These are phyloP conservation scores for Lysandra coridon DNA, from an alignment of 2,888 invertebrate genomes.

Conservation along the genomic window DNA sequence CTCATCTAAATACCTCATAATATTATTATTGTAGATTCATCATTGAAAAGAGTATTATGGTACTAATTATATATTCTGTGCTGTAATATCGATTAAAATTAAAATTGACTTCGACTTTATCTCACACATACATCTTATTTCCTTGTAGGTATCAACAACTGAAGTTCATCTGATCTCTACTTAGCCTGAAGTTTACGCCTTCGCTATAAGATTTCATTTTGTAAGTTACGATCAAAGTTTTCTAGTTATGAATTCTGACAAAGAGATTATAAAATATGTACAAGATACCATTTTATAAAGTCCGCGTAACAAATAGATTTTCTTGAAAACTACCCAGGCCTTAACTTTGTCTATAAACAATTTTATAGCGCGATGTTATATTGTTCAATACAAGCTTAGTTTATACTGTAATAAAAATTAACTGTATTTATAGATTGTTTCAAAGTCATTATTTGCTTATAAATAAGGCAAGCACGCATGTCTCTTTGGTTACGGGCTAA, in stretches of 20 bases:
- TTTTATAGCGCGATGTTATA: background rate
- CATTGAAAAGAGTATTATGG: too few relatives aligned
- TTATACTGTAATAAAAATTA: background rate
- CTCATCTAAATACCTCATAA: too few relatives aligned
- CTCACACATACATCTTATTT: too few relatives aligned
- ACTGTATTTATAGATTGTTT: background rate
- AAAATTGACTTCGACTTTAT: too few relatives aligned
- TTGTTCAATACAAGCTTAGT: background rate
- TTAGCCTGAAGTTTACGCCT: background rate
- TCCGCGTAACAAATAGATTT: conserved; percentile 1
- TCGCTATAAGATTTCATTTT: conserved; percentile 19
- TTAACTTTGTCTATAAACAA: conserved; percentile 2
- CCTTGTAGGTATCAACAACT: too few relatives aligned
- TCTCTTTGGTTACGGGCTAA: too few relatives aligned
- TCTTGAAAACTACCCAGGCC: background rate
- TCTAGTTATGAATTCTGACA: conserved; percentile 22
- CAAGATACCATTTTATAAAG: background rate
- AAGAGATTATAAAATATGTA: conserved; percentile 24
- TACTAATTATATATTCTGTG: too few relatives aligned
- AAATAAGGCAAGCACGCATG: too few relatives aligned
- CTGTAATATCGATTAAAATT: too few relatives aligned
- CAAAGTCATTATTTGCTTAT: too few relatives aligned
- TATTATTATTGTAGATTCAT: too few relatives aligned
- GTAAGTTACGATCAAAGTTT: conserved; percentile 24
- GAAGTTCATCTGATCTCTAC: background rate